phyloP scores from a whole-genome alignment of 2,113 vertebrate species.

The Vidua macroura region DNA sequence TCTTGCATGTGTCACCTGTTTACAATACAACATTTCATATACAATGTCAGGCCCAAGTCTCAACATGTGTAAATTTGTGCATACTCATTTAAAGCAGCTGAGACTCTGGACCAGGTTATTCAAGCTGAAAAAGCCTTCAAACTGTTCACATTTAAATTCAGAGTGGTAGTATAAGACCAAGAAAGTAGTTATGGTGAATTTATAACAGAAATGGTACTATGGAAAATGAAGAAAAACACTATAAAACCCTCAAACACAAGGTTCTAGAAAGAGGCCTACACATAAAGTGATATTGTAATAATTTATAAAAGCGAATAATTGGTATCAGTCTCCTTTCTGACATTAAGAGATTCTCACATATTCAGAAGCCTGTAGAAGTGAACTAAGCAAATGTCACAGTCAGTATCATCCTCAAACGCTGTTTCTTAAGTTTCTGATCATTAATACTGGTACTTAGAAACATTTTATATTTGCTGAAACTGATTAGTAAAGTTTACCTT shows the following conservation, averaged over 20 bases:
- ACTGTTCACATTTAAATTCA: slow-evolving; percentile 60
- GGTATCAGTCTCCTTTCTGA: slow-evolving; percentile 23
- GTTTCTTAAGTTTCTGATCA: slow-evolving; percentile 26
- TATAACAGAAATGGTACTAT: slow-evolving; percentile 45
- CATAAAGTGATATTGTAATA: slow-evolving; percentile 56
- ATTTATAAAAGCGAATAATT: slow-evolving; percentile 54
- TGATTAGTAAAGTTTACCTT: slow-evolving; percentile 42
- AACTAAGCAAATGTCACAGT: slow-evolving; percentile 24
- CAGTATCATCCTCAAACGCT: neutral
- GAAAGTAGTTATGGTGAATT: slow-evolving; percentile 39
- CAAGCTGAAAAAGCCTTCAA: slow-evolving; percentile 59
- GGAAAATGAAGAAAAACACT: slow-evolving; percentile 19
- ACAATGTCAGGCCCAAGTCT: slow-evolving; percentile 36
- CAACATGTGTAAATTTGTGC: slow-evolving; percentile 10
- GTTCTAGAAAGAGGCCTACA: slow-evolving; percentile 58
- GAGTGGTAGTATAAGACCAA: slow-evolving; percentile 31
- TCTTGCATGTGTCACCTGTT: slow-evolving; percentile 67
- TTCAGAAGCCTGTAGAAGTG: neutral
- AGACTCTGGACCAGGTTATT: slow-evolving; percentile 33
- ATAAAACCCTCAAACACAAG: slow-evolving; percentile 1
- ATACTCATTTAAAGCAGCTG: slow-evolving; percentile 14
- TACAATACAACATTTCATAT: slow-evolving; percentile 66
- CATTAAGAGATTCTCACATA: neutral
- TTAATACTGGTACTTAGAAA: slow-evolving; percentile 59
- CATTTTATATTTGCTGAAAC: slow-evolving; percentile 36